Conservation (phyloP, 2,113 vertebrate genomes). For the Corvus moneduloides region DNA sequence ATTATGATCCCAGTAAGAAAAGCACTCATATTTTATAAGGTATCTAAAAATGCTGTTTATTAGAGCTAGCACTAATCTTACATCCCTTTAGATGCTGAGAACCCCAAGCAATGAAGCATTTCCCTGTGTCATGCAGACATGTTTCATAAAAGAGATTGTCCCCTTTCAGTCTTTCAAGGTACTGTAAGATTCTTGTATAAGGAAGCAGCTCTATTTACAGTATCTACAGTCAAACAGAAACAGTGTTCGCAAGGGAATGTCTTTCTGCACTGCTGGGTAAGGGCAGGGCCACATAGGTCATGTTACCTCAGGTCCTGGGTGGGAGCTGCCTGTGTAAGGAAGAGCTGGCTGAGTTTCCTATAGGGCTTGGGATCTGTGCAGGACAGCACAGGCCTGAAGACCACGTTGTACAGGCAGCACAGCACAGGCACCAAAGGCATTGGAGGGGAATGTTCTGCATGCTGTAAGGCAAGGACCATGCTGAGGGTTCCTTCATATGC, state of each 20-base stretch:
- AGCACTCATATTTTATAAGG: background rate
- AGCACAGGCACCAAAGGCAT: background rate
- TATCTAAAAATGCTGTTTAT: background rate
- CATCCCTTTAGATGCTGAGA: background rate
- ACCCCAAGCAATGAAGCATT: background rate
- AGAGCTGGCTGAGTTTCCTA: background rate
- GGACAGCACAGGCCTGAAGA: background rate
- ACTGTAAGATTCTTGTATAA: background rate
- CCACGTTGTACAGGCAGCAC: background rate
- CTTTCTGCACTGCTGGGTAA: background rate
- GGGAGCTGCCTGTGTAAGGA: background rate
- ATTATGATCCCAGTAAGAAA: background rate
- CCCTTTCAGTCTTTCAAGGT: background rate
- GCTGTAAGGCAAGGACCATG: background rate
- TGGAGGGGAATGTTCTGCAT: background rate
- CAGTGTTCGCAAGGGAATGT: background rate
- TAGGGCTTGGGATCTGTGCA: background rate
- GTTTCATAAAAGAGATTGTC: background rate
- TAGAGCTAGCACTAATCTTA: background rate
- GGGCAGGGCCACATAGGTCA: background rate
- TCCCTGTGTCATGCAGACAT: background rate
- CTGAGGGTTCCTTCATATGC: background rate
- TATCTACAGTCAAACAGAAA: background rate
- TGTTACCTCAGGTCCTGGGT: background rate
- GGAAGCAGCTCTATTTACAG: background rate